phyloP scores from a whole-genome alignment of 2,888 invertebrate species.

The Lasioglossum calceatum region DNA sequence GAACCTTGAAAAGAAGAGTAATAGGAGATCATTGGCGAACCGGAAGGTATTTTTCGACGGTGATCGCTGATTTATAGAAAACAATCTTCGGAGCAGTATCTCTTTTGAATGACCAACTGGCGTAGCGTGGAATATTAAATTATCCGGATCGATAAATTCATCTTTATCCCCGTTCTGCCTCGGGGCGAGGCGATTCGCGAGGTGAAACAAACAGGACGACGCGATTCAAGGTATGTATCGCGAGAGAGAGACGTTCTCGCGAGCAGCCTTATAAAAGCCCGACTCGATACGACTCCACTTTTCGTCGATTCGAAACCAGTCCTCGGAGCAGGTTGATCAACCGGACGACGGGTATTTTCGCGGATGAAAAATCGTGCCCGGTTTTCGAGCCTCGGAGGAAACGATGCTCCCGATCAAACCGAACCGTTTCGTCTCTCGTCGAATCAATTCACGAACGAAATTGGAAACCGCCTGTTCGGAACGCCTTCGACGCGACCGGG shows the following conservation, averaged over 20 bases:
- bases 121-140: background rate
- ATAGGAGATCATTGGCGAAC: background rate
- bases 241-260: conserved; percentile 14
- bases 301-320: conserved; percentile 60
- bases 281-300: conserved; percentile 45
- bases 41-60: background rate
- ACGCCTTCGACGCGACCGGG: background rate
- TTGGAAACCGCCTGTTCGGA: background rate
- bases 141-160: background rate
- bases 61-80: background rate
- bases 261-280: conserved; percentile 42
- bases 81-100: background rate
- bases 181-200: background rate
- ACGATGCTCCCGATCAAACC: conserved; percentile 2
- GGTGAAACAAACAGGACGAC: conserved; percentile 56
- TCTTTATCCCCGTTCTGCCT: background rate
- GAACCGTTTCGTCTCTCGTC: conserved; percentile 14
- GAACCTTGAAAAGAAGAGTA: background rate
- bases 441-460: background rate
- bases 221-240: conserved; percentile 58
- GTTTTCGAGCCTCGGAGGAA: background rate
- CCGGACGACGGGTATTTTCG: conserved; percentile 29
- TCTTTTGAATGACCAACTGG: background rate
- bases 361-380: conserved; percentile 26
- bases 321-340: conserved; percentile 37